These are phyloP conservation scores for Pelodytes ibericus DNA, from an alignment of 2,797 vertebrate species.

Conservation along the genomic window DNA sequence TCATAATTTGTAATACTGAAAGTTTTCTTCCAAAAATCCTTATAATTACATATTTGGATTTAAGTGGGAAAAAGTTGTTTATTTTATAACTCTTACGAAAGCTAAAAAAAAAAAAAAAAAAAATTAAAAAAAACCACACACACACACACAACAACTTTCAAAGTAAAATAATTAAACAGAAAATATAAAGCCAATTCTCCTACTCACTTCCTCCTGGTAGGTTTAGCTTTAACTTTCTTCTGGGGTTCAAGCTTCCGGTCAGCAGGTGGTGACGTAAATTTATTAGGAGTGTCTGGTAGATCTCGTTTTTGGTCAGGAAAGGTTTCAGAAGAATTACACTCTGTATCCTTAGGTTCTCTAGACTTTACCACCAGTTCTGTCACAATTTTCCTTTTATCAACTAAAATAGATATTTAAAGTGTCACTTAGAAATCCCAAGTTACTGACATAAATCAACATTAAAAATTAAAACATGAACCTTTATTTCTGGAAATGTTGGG, in stretches of 20 bases:
- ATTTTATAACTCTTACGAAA: background rate
- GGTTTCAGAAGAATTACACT: conserved; percentile 61
- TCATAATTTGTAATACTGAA: background rate
- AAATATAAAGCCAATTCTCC: too few relatives aligned
- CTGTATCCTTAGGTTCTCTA: conserved; percentile 70
- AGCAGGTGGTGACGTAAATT: conserved; percentile 57
- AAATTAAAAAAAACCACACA: too few relatives aligned
- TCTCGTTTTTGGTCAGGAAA: conserved; percentile 70
- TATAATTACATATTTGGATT: too few relatives aligned
- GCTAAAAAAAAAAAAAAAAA: background rate
- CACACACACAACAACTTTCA: background rate
- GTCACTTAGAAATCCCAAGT: conserved; percentile 2
- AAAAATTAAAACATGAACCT: too few relatives aligned
- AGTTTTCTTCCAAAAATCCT: too few relatives aligned
- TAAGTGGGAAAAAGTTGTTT: background rate
- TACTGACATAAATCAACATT: too few relatives aligned
- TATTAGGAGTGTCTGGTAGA: conserved; percentile 66
- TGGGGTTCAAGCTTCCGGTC: conserved; percentile 70
- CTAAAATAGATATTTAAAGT: background rate
- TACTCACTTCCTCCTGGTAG: conserved; percentile 77
- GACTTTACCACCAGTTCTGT: conserved; percentile 68
- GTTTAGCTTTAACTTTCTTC: conserved; percentile 77
- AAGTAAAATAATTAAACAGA: too few relatives aligned
- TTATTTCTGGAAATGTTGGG: too few relatives aligned
- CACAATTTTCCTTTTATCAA: conserved; percentile 74